Base-by-base conservation (phyloP, 2,888 invertebrate genomes). In the Dasypolia templi region DNA sequence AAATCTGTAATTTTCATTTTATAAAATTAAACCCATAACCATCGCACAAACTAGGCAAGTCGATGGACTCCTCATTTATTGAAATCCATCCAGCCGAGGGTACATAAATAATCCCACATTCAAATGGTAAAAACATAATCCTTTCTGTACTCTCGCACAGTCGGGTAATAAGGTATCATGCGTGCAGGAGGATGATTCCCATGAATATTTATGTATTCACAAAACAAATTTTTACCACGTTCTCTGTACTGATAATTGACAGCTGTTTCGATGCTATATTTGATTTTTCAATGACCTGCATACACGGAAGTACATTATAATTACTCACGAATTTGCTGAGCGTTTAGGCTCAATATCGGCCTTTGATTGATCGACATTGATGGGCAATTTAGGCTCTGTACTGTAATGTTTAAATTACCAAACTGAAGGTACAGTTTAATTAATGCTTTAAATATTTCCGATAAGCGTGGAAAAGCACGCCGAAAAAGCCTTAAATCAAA, bases 311-410 rank as follows among this genome's bases (percentile, higher is more conserved):
- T 59, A 59, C 6, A 12, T 39, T 14, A 14, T 59, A 64, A 59
- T 79, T 32, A 44, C 63, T 73, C 80, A 77, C 77, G 77, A 73
- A 42, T 46, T 72, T 0, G 17, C 7, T n/a, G 35, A 12, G 2
- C 17, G 44, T 44, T 51, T 44, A 51, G 17, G 29, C 29, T 32
- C 2, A 64, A 19, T 26, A 42, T 19, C 32, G 5, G 32, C 7
- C 0, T 59, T 32, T 53, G 53, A 79, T 51, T 58, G 29, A 63
- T 51, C 29, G 39, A 51, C 44, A 72, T 79, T 53, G 44, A 51
- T n/a, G 44, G 63, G 14, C 2, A 42, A 44, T 56, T 51, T 44
- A 11, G 6, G 9, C 51, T 59, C 73, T 72, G 0, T 29, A 61
- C 11, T 63, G 56, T 42, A 32, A 56, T 63, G 7, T 12, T 39